Evolutionary conservation across 2,888 invertebrate species (phyloP), one percentile per base, ranked within the genome.

Genomic region (Strigamia crassipes): DNA sequence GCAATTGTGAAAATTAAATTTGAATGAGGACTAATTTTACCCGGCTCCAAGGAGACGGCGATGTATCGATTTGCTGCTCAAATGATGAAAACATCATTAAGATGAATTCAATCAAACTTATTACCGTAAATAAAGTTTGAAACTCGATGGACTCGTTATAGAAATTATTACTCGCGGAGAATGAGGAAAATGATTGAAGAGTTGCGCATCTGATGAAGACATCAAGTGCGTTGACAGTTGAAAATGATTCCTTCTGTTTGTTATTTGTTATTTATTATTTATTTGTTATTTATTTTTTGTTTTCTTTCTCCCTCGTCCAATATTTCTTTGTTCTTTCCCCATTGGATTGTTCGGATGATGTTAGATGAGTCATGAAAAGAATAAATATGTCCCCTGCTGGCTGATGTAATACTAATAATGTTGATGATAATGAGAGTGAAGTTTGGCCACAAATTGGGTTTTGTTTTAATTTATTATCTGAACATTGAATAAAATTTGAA

Each of bases 61-160:
- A 73, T 27, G 31, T 73, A 73, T 73, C 73, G 73, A 73, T 73
- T 73, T 73, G 73, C 73, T 73, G 73, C 73, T 73, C 73, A 73
- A 73, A 73, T 73, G 73, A 73, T 73, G 73, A 73, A 73, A 73
- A 73, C 73, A 73, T 73, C 73, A 73, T 73, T 73, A 73, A 73
- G 73, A 73, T 15, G 73, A 73, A 73, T 73, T 73, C 73, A 73
- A 73, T 73, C 73, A 73, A 73, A 73, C 73, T 27, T 66, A 66
- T 56, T 56, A 56, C 18, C 56, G 56, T 18, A 73, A 61, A 73
- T 6, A 31, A 73, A 27, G 23, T 73, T 73, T n/a, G 27, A 31
- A 27, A 27, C n/a, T 73, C 73, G 27, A 18, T 18, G 56, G n/a
- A 6, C 31, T 73, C 73, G 73, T 73, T 73, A 73, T 73, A 31